Conservation (phyloP, 2,888 invertebrate species). For the Agriopis leucophaearia region DNA sequence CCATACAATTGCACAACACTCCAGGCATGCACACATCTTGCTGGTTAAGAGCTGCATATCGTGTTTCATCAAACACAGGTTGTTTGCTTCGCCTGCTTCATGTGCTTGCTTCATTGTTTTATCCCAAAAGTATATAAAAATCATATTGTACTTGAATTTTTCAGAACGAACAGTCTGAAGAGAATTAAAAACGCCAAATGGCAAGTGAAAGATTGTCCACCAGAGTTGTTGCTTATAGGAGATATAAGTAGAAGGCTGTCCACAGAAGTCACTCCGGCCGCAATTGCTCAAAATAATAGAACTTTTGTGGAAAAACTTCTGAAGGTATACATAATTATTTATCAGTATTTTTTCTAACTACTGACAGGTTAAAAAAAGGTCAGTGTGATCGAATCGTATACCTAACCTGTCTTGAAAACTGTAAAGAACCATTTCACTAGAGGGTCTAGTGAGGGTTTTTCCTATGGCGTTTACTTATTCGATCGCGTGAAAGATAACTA, state of each 20-base stretch:
- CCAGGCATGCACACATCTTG: conserved; percentile 28
- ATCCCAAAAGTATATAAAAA: background rate
- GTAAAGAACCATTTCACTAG: no score
- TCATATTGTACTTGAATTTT: conserved; percentile 47
- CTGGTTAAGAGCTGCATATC: conserved; percentile 19
- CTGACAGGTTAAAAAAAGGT: no score
- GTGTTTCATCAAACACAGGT: conserved; percentile 22
- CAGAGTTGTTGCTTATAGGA: conserved; percentile 76
- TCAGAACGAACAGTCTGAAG: conserved; percentile 86
- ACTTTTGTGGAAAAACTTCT: conserved; percentile 98
- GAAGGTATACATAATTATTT: conserved; percentile 87
- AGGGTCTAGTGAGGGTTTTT: no score
- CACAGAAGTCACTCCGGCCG: conserved; percentile 92
- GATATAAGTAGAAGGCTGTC: conserved; percentile 85
- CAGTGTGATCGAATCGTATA: no score
- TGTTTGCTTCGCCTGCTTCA: conserved; percentile 59
- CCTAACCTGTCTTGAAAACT: no score
- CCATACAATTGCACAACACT: conserved; percentile 36
- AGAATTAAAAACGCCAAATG: conserved; percentile 88
- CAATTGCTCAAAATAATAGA: conserved; percentile 98
- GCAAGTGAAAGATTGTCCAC: conserved; percentile 88
- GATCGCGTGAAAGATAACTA: no score
- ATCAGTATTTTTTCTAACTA: no score
- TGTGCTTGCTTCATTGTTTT: conserved; percentile 52
- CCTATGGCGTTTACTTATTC: no score